Percentiles rank a stretch among this genome's conserved stretches.
Evolutionary conservation across 2,113 vertebrate genomes (phyloP).

Genomic region (Toxotes chatareus): DNA sequence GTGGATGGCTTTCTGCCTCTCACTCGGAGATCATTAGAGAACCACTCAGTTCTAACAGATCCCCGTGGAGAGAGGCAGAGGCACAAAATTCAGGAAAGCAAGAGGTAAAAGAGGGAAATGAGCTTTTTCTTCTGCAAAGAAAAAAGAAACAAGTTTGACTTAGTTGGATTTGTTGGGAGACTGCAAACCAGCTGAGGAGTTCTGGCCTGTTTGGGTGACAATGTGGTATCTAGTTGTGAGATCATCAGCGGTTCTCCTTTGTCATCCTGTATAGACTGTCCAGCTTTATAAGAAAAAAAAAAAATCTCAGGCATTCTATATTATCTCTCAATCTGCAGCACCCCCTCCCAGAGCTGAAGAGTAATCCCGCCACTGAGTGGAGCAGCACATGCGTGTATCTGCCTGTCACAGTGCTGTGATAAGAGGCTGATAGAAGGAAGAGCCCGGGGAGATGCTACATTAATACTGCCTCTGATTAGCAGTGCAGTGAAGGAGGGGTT

Average conservation of each 20-base stretch:
- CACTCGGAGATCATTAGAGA: conserved; percentile 79
- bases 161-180: conserved; percentile 6
- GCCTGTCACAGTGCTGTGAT: conserved; percentile 46
- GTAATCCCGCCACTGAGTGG: conserved; percentile 32
- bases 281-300: conserved; percentile 2
- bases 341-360: conserved; percentile 19
- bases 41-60: conserved; percentile 69
- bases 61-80: conserved; percentile 51
- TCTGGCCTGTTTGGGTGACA: background rate
- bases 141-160: conserved; percentile 30
- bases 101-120: conserved; percentile 38
- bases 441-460: conserved; percentile 46
- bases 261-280: conserved; percentile 1
- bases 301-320: background rate
- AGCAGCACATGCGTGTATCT: conserved; percentile 33
- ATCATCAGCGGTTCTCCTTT: conserved; percentile 4
- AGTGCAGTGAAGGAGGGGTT: conserved; percentile 1
- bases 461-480: conserved; percentile 53
- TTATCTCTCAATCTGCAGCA: conserved; percentile 49
- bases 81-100: conserved; percentile 18
- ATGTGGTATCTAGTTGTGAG: background rate
- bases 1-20: conserved; percentile 68
- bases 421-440: conserved; percentile 48
- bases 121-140: conserved; percentile 29
- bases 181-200: background rate